phyloP scores from a whole-genome alignment of 2,888 invertebrate species.

The Caenorhabditis japonica region DNA sequence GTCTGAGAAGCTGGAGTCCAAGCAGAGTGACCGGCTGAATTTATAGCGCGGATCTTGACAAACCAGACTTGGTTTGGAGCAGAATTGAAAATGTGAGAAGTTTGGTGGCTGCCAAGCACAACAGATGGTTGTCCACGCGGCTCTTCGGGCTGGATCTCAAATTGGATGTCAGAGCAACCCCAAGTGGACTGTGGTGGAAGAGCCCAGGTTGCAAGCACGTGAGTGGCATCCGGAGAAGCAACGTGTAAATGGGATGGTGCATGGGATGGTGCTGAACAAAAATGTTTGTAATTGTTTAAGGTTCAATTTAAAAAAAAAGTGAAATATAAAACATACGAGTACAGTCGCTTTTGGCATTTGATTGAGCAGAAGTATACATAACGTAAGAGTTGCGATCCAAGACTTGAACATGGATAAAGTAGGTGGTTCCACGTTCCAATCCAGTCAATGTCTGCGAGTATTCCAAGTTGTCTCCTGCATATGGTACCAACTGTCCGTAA shows the following conservation, averaged over 20 bases:
- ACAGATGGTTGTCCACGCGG: slow-evolving; percentile 68
- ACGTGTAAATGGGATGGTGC: slow-evolving; percentile 74
- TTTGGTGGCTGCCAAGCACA: slow-evolving; percentile 68
- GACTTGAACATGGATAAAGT: slow-evolving; percentile 67
- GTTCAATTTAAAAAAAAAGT: not conserved
- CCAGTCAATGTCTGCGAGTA: slow-evolving; percentile 72
- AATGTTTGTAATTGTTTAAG: not conserved
- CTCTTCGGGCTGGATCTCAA: slow-evolving; percentile 73
- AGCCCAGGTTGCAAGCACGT: slow-evolving; percentile 70
- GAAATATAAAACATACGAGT: slow-evolving; percentile 50
- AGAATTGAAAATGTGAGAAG: slow-evolving; percentile 74
- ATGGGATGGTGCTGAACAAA: slow-evolving; percentile 71
- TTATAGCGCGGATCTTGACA: slow-evolving; percentile 71
- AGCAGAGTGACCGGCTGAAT: slow-evolving; percentile 74
- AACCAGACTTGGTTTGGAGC: slow-evolving; percentile 74
- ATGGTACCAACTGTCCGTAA: slow-evolving; percentile 75
- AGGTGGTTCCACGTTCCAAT: slow-evolving; percentile 69
- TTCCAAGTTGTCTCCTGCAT: slow-evolving; percentile 73
- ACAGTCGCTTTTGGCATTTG: slow-evolving; percentile 69
- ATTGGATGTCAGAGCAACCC: slow-evolving; percentile 71
- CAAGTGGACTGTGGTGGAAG: slow-evolving; percentile 66
- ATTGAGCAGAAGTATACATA: slow-evolving; percentile 74
- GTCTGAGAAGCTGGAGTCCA: slow-evolving; percentile 73
- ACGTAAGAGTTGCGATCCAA: slow-evolving; percentile 76
- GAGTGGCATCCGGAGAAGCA: slow-evolving; percentile 69